Percentiles rank a stretch among this genome's conserved stretches.
Evolutionary conservation across 2,888 invertebrate species (phyloP).

Genomic region (Anodontia alba): DNA sequence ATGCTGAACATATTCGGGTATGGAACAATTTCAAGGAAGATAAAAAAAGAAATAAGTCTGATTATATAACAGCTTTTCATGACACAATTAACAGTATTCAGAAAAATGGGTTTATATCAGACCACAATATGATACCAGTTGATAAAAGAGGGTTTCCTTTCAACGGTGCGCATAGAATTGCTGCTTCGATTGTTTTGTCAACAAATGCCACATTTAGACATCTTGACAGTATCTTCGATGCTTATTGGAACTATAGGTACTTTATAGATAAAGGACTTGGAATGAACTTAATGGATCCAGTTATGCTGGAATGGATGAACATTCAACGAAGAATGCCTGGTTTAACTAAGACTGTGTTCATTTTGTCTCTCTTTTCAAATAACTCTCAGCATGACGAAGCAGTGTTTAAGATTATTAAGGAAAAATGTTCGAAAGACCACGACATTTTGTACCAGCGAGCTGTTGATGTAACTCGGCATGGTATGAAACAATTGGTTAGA

Average conservation of each 20-base stretch:
- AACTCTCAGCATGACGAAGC: background rate
- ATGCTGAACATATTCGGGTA: no score
- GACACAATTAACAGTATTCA: no score
- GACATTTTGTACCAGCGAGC: background rate
- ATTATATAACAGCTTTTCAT: no score
- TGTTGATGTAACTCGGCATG: background rate
- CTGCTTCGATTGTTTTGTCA: background rate
- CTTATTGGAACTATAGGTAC: background rate
- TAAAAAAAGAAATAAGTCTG: no score
- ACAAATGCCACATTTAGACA: background rate
- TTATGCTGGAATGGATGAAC: slow-evolving; percentile 4
- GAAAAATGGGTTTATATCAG: background rate
- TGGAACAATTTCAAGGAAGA: no score
- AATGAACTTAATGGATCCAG: background rate
- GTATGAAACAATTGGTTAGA: background rate
- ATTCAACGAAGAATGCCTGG: background rate
- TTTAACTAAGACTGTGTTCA: background rate
- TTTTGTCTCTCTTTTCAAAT: background rate
- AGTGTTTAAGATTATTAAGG: background rate
- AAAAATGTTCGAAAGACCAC: background rate
- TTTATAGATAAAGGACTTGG: background rate
- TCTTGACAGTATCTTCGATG: background rate
- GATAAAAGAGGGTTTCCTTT: background rate
- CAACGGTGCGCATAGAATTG: background rate
- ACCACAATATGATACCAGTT: background rate